Percentiles rank a stretch among this genome's conserved stretches.
These are phyloP conservation scores for Sinhomidia bicolor DNA, from an alignment of 2,888 invertebrate species.

Conservation along the genomic window DNA sequence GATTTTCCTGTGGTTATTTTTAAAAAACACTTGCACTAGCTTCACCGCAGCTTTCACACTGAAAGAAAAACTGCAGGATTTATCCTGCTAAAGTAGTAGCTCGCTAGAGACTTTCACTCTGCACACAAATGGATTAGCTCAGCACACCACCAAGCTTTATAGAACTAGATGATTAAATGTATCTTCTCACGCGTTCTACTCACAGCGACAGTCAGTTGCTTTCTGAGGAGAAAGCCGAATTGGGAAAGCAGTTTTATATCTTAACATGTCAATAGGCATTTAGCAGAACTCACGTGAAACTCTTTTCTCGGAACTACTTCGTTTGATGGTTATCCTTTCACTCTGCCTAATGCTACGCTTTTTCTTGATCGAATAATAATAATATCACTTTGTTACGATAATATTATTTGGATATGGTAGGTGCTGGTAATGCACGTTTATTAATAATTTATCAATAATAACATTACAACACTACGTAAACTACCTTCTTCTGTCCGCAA, in stretches of 20 bases:
- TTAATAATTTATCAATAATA: no score
- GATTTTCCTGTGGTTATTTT: no score
- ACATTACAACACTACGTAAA: no score
- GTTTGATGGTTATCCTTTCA: background rate
- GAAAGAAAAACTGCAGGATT: background rate
- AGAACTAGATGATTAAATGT: background rate
- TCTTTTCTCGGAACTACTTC: background rate
- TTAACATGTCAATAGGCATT: background rate
- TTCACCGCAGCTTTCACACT: background rate
- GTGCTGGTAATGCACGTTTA: no score
- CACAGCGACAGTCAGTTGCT: background rate
- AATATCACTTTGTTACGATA: no score
- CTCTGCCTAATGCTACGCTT: background rate
- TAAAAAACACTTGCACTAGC: background rate
- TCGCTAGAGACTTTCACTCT: no score
- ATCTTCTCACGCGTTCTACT: background rate
- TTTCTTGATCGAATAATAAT: slow-evolving; percentile 5
- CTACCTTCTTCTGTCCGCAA: no score
- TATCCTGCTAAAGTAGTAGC: background rate
- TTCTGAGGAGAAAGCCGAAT: background rate
- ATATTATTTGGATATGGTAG: background rate
- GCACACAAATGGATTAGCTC: background rate
- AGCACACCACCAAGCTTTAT: no score
- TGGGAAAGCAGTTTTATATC: background rate
- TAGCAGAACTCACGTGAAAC: background rate